phyloP scores from a whole-genome alignment of 2,113 vertebrate species.

The Murina feae region DNA sequence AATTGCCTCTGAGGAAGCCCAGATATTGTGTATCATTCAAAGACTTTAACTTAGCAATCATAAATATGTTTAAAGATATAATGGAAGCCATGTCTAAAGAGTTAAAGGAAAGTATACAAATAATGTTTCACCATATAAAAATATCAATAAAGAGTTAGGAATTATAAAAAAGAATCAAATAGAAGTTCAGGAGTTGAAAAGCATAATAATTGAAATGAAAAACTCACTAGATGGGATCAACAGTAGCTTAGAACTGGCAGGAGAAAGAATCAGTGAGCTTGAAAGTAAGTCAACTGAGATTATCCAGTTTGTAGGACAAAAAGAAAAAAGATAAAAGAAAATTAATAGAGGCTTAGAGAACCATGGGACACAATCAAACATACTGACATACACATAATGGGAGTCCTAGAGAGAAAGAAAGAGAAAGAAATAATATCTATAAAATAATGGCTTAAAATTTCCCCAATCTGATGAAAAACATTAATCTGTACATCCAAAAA shows the following conservation, averaged over 20 bases:
- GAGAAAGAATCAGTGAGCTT: not conserved
- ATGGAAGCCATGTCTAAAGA: not conserved
- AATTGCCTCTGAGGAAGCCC: not conserved
- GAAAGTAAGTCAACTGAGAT: not conserved
- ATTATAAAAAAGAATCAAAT: slow-evolving; percentile 1
- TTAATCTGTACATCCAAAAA: not conserved
- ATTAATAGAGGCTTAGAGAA: not conserved
- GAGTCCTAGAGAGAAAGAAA: not conserved
- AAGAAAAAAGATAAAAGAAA: not conserved
- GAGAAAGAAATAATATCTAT: not conserved
- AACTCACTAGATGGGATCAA: not conserved
- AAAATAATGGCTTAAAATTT: not conserved
- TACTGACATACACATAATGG: not conserved
- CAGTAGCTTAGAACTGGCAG: not conserved
- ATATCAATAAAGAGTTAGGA: not conserved
- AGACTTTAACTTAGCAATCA: not conserved
- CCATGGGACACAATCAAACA: not conserved
- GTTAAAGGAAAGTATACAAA: not conserved
- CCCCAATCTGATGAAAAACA: not conserved
- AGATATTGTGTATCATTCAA: not conserved
- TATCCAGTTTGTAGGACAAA: not conserved
- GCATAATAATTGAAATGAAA: not conserved
- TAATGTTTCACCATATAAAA: not conserved
- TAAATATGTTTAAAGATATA: not conserved
- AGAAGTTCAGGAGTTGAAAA: not conserved